A percentile compares a stretch with the other conserved stretches of the same genome.
These are phyloP conservation scores for Ophiothrix spiculata DNA, from an alignment of 35 echinoderm and acorn worm species.

Conservation along the genomic window DNA sequence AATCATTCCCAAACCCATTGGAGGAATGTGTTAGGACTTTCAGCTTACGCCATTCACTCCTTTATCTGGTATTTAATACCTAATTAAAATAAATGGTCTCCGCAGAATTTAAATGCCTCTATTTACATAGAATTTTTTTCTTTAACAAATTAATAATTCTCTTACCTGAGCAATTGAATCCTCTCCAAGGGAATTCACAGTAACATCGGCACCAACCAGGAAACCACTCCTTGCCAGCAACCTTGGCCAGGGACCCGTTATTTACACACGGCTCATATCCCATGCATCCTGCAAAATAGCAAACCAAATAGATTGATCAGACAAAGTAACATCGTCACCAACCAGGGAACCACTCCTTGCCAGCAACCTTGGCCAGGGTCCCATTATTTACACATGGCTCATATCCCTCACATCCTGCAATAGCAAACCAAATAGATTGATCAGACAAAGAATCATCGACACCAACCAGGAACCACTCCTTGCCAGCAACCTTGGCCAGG, in stretches of 20 bases:
- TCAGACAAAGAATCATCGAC: no score
- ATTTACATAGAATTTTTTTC: neutral
- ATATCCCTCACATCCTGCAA: no score
- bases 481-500: no score
- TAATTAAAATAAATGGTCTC: neutral
- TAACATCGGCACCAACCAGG: neutral
- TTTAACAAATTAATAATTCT: neutral
- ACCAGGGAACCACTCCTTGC: no score
- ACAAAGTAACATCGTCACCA: no score
- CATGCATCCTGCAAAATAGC: neutral
- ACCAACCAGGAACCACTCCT: no score
- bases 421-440: no score
- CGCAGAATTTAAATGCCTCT: neutral
- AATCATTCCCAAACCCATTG: neutral
- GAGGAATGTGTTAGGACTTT: neutral
- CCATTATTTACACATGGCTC: no score
- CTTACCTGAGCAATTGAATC: neutral
- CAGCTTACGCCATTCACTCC: neutral
- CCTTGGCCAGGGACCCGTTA: neutral
- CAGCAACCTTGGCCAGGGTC: no score
- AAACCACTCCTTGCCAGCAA: neutral
- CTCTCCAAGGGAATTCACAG: neutral
- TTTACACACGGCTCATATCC: neutral
- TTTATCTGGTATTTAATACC: neutral
- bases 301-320: neutral